Conservation (phyloP, 1,140 invertebrate species). For the Pachypeltis micranthus region DNA sequence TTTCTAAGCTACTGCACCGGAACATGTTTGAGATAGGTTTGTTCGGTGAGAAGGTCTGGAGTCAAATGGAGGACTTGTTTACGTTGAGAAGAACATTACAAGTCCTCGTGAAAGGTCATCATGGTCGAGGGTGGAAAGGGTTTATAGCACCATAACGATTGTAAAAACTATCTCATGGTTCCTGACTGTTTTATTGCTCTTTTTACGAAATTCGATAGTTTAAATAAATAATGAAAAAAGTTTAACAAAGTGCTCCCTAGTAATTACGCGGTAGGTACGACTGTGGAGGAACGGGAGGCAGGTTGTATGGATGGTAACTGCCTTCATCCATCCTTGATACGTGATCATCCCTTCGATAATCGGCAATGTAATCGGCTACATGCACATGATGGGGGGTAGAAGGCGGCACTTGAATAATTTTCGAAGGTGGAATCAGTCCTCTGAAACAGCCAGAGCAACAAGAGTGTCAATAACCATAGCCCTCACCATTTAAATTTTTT, state of each 20-base stretch:
- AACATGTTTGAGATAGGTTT: no score
- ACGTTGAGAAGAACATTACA: no score
- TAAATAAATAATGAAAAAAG: not conserved
- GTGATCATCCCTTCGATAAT: not conserved
- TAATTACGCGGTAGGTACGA: not conserved
- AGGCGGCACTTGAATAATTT: constrained; percentile 6
- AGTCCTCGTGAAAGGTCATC: no score
- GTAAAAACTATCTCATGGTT: not conserved
- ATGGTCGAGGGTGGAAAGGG: no score
- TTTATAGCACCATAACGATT: no score
- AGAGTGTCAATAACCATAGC: no score
- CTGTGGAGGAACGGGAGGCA: not conserved
- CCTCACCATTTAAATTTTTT: no score
- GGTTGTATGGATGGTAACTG: not conserved
- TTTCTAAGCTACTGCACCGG: no score
- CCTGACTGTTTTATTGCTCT: not conserved
- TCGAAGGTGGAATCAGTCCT: not conserved
- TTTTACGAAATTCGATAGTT: not conserved
- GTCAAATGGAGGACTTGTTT: no score
- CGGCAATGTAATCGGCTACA: constrained; percentile 9
- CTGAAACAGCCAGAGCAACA: no score
- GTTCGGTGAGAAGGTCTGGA: no score
- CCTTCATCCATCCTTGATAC: constrained; percentile 6
- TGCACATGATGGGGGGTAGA: not conserved
- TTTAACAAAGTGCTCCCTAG: not conserved